Percentiles rank a stretch among this genome's conserved stretches.
Conservation (phyloP, 1,140 invertebrate genomes). For the Diuraphis noxia region DNA sequence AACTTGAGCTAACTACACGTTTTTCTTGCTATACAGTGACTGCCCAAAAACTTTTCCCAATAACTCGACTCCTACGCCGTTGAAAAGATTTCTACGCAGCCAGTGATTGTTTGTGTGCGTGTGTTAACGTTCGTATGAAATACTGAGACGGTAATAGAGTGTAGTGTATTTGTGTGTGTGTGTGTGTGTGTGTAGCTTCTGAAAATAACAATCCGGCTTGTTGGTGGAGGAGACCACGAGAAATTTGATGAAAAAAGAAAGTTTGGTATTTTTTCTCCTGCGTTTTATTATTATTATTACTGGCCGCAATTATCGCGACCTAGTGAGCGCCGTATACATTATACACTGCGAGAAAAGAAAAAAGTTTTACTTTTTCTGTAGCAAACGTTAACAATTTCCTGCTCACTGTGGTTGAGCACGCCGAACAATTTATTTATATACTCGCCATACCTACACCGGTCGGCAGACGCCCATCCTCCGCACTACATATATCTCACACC, state of each 20-base stretch:
- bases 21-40: neutral
- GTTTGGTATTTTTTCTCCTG: neutral
- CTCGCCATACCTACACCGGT: neutral
- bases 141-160: neutral
- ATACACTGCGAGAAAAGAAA: neutral
- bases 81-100: neutral
- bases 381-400: neutral
- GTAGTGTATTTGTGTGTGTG: neutral
- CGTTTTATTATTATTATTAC: slow-evolving; percentile 5
- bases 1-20: neutral
- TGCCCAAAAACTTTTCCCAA: slow-evolving; percentile 35
- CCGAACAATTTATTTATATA: too few species aligned
- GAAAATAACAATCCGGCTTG: neutral
- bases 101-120: neutral
- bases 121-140: neutral
- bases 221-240: neutral
- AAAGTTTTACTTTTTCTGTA: neutral
- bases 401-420: neutral
- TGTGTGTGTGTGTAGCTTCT: neutral
- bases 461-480: neutral
- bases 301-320: neutral
- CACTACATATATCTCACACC: neutral
- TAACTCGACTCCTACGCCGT: neutral
- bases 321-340: neutral
- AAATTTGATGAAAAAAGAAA: neutral